Conservation (phyloP, 2,113 vertebrate species). For the Phalacrocorax brasilianus region DNA sequence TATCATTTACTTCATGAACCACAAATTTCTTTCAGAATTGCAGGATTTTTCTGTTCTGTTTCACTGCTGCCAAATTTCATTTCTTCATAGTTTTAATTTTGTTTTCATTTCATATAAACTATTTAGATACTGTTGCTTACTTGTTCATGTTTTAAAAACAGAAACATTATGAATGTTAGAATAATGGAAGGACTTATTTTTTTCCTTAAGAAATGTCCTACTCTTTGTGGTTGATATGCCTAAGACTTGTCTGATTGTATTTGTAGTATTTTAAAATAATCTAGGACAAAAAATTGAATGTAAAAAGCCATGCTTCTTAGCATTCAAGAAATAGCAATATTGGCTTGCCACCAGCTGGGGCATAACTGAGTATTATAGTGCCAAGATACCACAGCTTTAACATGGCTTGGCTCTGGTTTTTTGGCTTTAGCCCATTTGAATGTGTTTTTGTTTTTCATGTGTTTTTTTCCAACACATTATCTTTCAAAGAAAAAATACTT, state of each 20-base stretch:
- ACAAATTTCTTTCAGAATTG: background rate
- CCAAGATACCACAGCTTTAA: background rate
- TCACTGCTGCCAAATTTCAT: background rate
- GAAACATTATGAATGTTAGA: background rate
- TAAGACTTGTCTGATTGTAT: background rate
- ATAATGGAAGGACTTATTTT: background rate
- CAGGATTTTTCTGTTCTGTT: background rate
- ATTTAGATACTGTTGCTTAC: background rate
- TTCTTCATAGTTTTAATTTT: background rate
- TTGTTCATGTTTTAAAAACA: background rate
- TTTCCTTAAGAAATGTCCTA: background rate
- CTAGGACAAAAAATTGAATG: background rate
- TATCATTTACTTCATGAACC: background rate
- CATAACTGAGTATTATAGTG: background rate
- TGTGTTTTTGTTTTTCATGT: background rate
- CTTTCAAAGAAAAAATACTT: background rate
- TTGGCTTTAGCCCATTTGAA: background rate
- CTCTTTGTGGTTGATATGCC: background rate
- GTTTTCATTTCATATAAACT: background rate
- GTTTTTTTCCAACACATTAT: fast-evolving
- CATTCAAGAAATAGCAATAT: background rate
- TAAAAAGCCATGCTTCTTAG: fast-evolving
- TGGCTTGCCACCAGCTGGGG: background rate
- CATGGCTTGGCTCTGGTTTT: background rate
- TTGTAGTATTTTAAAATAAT: background rate